Conservation (phyloP, 1,140 invertebrate genomes). For the Drosophila busckii region DNA sequence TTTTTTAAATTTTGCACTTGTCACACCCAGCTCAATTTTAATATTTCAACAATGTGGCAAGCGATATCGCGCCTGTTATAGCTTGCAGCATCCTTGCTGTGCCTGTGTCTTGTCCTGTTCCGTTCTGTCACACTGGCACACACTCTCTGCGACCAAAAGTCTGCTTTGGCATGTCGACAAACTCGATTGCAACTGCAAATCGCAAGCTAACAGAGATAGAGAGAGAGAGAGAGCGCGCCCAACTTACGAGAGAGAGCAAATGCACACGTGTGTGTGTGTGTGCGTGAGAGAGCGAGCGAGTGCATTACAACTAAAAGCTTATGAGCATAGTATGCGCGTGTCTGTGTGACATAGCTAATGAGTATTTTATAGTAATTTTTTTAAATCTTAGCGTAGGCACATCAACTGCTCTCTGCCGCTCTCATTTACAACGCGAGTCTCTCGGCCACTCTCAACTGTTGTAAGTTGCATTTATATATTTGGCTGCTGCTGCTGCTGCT, state of each 20-base stretch:
- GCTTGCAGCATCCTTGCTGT: slow-evolving; percentile 51
- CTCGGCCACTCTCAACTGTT: neutral
- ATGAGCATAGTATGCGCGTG: too few species aligned
- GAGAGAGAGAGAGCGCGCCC: neutral
- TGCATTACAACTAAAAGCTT: too few species aligned
- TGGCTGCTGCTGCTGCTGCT: neutral
- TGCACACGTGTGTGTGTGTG: neutral
- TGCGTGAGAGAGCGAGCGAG: too few species aligned
- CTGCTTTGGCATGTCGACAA: slow-evolving; percentile 25
- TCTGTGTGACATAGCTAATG: slow-evolving; percentile 15
- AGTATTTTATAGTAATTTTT: slow-evolving; percentile 28
- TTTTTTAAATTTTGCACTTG: slow-evolving; percentile 29
- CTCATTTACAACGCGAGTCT: neutral
- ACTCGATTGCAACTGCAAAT: slow-evolving; percentile 18
- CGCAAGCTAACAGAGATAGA: slow-evolving; percentile 6
- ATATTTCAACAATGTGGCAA: slow-evolving; percentile 55
- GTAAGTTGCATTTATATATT: too few species aligned
- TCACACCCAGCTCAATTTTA: slow-evolving; percentile 63
- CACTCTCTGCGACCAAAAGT: slow-evolving; percentile 29
- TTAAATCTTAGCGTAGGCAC: slow-evolving; percentile 28
- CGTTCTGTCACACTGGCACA: slow-evolving; percentile 33
- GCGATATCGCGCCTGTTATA: slow-evolving; percentile 33
- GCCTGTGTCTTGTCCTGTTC: slow-evolving; percentile 39
- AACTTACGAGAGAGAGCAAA: neutral
- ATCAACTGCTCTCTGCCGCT: slow-evolving; percentile 9